A percentile compares a stretch with the other conserved stretches of the same genome.
phyloP scores from a whole-genome alignment of 2,888 invertebrate species.

The Listrodromus nycthemerus region DNA sequence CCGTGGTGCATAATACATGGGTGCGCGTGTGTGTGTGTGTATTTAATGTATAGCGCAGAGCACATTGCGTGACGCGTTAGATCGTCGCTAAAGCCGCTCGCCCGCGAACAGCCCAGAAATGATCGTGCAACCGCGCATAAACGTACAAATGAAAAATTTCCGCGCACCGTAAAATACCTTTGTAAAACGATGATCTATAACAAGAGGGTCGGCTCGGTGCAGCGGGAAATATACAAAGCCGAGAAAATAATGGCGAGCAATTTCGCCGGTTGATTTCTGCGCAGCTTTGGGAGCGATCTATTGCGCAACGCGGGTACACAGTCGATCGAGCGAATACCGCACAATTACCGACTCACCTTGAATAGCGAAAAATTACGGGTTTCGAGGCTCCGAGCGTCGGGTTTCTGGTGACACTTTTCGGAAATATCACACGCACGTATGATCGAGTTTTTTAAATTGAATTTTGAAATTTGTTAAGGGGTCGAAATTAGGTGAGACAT shows the following conservation, averaged over 20 bases:
- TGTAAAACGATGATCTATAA: background rate
- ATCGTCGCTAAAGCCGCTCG: slow-evolving; percentile 29
- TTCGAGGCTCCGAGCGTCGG: background rate
- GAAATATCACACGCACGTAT: slow-evolving; percentile 17
- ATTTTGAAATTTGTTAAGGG: background rate
- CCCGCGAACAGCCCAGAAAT: slow-evolving; percentile 25
- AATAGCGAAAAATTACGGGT: slow-evolving; percentile 51
- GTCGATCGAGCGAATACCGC: slow-evolving; percentile 44
- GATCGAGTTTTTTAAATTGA: background rate
- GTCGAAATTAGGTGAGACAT: background rate
- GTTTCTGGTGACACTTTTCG: background rate
- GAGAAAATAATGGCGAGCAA: background rate
- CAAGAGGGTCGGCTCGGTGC: background rate
- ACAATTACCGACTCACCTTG: slow-evolving; percentile 64
- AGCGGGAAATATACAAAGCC: slow-evolving; percentile 6
- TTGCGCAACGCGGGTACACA: slow-evolving; percentile 49
- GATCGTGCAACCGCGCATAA: slow-evolving; percentile 33
- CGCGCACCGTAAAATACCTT: background rate
- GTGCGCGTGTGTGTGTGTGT: background rate
- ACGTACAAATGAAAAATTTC: background rate
- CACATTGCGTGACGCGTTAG: slow-evolving; percentile 30
- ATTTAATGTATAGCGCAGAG: background rate
- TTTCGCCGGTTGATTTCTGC: slow-evolving; percentile 12
- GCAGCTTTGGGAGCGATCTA: background rate
- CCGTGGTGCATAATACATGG: slow-evolving; percentile 13